A percentile compares a stretch with the other conserved stretches of the same genome.
Evolutionary conservation across 2,797 vertebrate genomes (phyloP).

Genomic region (Sebastes cheni): DNA sequence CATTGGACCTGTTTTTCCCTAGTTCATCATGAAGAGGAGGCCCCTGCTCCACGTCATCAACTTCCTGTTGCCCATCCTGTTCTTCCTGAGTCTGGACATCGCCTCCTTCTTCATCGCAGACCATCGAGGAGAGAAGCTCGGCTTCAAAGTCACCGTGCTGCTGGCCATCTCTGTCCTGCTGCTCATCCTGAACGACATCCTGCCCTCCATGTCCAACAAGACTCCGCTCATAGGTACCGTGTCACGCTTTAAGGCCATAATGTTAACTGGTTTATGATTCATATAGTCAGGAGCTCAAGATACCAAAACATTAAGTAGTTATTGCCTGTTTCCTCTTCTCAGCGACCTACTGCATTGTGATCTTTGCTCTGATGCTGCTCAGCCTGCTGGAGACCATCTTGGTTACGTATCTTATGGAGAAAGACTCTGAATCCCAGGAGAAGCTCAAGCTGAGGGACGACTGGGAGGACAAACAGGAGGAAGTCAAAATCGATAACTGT

Average conservation of each 20-base stretch:
- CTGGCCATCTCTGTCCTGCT: constrained; percentile 86
- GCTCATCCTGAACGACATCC: constrained; percentile 86
- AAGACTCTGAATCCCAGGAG: constrained; percentile 12
- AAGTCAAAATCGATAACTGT: background rate
- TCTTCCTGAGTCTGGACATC: constrained; percentile 84
- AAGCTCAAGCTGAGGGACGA: background rate
- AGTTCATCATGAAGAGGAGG: constrained; percentile 83
- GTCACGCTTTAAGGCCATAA: too few relatives aligned
- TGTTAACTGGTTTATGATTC: background rate
- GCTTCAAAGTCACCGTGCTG: constrained; percentile 87
- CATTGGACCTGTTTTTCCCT: background rate
- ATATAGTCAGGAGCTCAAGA: background rate
- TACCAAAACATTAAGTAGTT: background rate
- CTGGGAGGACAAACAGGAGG: background rate
- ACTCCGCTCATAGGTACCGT: constrained; percentile 84
- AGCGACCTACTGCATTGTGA: constrained; percentile 85
- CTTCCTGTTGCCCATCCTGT: constrained; percentile 84
- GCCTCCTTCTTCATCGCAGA: constrained; percentile 82
- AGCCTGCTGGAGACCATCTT: constrained; percentile 84
- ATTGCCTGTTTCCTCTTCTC: constrained; percentile 4
- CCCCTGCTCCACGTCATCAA: constrained; percentile 83
- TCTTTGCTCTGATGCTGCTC: constrained; percentile 83
- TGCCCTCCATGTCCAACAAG: constrained; percentile 84
- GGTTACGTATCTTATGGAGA: constrained; percentile 75
- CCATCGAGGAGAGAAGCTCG: constrained; percentile 81